A percentile compares a stretch with the other conserved stretches of the same genome.
Conservation (phyloP, 2,113 vertebrate genomes). For the Xiphias gladius region DNA sequence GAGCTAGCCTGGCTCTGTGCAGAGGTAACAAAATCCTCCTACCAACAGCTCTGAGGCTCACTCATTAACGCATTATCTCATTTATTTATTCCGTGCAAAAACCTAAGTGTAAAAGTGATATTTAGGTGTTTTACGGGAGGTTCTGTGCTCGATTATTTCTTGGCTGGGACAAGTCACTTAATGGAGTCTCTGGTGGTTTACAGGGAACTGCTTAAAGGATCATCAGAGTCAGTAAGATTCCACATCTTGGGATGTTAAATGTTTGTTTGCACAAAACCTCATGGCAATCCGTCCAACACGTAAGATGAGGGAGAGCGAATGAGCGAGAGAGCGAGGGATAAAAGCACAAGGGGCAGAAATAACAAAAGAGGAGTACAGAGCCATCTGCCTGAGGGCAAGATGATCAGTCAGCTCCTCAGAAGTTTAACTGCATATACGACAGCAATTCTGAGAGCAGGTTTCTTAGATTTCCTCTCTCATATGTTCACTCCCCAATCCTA, state of each 20-base stretch:
- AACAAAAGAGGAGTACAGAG: slow-evolving; percentile 6
- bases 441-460: slow-evolving; percentile 31
- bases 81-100: background rate
- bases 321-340: background rate
- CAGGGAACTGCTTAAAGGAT: background rate
- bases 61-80: background rate
- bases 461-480: slow-evolving; percentile 48
- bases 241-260: background rate
- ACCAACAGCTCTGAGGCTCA: too few relatives aligned
- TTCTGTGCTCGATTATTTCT: background rate
- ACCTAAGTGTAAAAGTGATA: background rate
- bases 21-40: background rate
- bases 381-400: slow-evolving; percentile 9
- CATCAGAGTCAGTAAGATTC: background rate
- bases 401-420: slow-evolving; percentile 59
- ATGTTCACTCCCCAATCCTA: slow-evolving; percentile 46
- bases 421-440: slow-evolving; percentile 33
- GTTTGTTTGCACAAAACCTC: background rate
- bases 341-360: background rate
- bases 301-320: background rate
- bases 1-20: background rate
- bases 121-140: background rate
- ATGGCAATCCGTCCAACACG: background rate
- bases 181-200: background rate
- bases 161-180: background rate